phyloP scores from a whole-genome alignment of 2,113 vertebrate species.

The Erpornis zantholeuca region DNA sequence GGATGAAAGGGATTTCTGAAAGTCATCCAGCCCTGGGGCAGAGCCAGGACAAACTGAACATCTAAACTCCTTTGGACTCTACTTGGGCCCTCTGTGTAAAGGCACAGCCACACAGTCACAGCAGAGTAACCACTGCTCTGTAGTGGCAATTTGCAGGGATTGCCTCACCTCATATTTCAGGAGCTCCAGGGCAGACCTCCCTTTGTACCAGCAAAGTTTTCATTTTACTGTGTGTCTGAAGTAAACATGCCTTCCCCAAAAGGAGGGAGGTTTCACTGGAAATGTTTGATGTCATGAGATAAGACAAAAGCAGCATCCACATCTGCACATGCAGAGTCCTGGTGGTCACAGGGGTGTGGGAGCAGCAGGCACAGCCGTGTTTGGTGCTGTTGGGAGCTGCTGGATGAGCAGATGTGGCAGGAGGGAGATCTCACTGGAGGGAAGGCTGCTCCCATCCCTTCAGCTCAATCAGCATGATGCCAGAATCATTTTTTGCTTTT shows the following conservation, averaged over 20 bases:
- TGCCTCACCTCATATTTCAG: not conserved
- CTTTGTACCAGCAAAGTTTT: not conserved
- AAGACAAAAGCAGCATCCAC: not conserved
- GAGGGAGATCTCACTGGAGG: not conserved
- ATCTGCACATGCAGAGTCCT: not conserved
- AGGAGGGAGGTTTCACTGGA: not conserved
- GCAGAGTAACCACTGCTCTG: not conserved
- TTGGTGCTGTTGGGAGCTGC: rapidly evolving
- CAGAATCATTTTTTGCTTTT: too few relatives aligned
- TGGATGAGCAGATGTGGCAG: not conserved
- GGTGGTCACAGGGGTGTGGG: not conserved
- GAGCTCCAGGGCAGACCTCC: not conserved
- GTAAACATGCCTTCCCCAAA: rapidly evolving
- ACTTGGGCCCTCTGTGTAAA: not conserved
- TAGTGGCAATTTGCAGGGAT: not conserved
- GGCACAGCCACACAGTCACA: not conserved
- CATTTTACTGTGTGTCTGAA: not conserved
- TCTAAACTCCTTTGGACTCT: not conserved
- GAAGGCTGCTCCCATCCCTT: not conserved
- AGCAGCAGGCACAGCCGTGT: rapidly evolving
- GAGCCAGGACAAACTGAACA: not conserved
- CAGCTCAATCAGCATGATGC: rapidly evolving
- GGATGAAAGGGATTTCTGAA: not conserved
- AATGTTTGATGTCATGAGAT: not conserved
- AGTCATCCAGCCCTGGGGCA: not conserved